These are phyloP conservation scores for Liodrosophila aerea DNA, from an alignment of 2,888 invertebrate genomes.

Conservation along the genomic window DNA sequence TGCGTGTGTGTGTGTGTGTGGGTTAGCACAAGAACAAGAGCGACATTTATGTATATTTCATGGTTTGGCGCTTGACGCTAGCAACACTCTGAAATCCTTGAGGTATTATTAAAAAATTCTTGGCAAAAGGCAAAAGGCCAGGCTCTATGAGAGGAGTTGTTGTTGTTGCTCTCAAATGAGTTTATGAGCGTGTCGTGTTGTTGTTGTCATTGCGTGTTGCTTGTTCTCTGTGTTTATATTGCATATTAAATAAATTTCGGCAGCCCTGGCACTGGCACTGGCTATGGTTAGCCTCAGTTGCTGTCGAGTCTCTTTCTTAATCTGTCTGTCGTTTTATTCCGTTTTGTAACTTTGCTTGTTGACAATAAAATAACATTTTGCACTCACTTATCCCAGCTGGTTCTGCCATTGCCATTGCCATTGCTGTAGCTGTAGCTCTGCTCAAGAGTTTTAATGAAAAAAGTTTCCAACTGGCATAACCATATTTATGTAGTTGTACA, in stretches of 20 bases:
- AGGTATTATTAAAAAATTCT: constrained; percentile 72
- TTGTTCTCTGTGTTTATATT: constrained; percentile 63
- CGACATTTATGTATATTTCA: constrained; percentile 65
- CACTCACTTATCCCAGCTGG: constrained; percentile 76
- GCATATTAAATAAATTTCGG: constrained; percentile 73
- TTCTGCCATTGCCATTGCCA: constrained; percentile 5
- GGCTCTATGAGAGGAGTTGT: not conserved
- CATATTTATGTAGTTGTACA: constrained; percentile 22
- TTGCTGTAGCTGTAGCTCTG: constrained; percentile 4
- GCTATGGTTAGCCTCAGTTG: not conserved
- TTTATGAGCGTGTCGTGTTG: constrained; percentile 73
- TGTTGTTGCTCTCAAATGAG: constrained; percentile 52
- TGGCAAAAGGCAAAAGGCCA: constrained; percentile 5
- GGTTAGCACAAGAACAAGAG: constrained; percentile 9
- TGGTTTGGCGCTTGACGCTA: constrained; percentile 31
- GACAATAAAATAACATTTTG: constrained; percentile 78
- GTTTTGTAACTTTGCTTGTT: constrained; percentile 65
- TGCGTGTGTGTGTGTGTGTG: constrained; percentile 58
- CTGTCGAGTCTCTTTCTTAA: not conserved
- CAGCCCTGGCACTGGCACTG: constrained; percentile 23
- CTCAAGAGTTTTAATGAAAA: constrained; percentile 73
- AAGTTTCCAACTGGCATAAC: constrained; percentile 54
- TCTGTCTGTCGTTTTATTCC: constrained; percentile 11
- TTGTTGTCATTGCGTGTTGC: constrained; percentile 30
- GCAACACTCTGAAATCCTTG: constrained; percentile 55